Evolutionary conservation across 2,888 invertebrate genomes (phyloP).

Genomic region (Theretra japonica): DNA sequence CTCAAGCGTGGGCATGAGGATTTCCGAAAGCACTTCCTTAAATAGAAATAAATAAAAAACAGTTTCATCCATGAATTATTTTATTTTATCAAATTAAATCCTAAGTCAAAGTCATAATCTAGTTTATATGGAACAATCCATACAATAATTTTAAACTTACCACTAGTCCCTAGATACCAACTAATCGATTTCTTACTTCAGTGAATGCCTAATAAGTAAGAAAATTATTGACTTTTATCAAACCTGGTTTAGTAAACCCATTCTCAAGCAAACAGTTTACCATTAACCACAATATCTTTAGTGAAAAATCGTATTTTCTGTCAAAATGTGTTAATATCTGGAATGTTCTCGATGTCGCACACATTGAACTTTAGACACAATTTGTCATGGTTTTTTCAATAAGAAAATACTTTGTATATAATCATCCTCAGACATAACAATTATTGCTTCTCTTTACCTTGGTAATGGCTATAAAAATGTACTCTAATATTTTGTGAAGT

Average conservation of each 20-base stretch:
- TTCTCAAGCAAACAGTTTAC: not conserved
- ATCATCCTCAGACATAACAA: not conserved
- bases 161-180: constrained; percentile 56
- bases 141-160: constrained; percentile 61
- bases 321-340: not conserved
- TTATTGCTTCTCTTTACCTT: not conserved
- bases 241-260: not conserved
- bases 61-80: constrained; percentile 27
- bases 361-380: not conserved
- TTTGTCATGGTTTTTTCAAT: constrained; percentile 4
- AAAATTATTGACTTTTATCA: constrained; percentile 32
- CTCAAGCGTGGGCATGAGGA: not conserved
- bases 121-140: constrained; percentile 59
- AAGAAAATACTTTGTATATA: not conserved
- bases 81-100: constrained; percentile 58
- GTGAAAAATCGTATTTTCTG: not conserved
- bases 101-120: constrained; percentile 61
- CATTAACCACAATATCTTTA: not conserved
- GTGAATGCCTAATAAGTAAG: constrained; percentile 34
- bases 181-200: constrained; percentile 42
- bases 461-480: not conserved
- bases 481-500: constrained; percentile 4
- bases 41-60: constrained; percentile 9
- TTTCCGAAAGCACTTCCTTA: not conserved
- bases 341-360: constrained; percentile 8